These are phyloP conservation scores for Notolabrus celidotus DNA, from an alignment of 2,797 vertebrate species.

Conservation along the genomic window DNA sequence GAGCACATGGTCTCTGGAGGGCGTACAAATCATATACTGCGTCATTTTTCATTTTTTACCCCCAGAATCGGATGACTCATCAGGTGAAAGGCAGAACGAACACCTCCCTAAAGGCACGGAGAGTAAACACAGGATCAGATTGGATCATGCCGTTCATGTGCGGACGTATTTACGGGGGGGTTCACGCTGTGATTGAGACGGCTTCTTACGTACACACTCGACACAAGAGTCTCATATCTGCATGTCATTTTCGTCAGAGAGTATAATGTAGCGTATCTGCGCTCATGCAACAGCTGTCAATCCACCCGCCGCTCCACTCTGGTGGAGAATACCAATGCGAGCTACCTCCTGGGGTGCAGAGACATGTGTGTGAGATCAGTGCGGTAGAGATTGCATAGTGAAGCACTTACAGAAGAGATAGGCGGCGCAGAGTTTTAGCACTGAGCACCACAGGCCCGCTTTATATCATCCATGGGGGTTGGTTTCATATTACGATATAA, in stretches of 20 bases:
- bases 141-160: slow-evolving; percentile 26
- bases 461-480: slow-evolving; percentile 35
- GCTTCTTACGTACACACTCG: not conserved
- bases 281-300: slow-evolving; percentile 56
- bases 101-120: slow-evolving; percentile 21
- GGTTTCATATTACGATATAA: slow-evolving; percentile 55
- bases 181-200: slow-evolving; percentile 28
- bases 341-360: slow-evolving; percentile 21
- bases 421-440: not conserved
- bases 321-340: slow-evolving; percentile 23
- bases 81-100: slow-evolving; percentile 32
- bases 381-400: slow-evolving; percentile 11
- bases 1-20: slow-evolving; percentile 6
- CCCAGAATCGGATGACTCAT: slow-evolving; percentile 45
- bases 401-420: slow-evolving; percentile 15
- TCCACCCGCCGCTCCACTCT: slow-evolving; percentile 43
- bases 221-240: not conserved
- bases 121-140: slow-evolving; percentile 48
- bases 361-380: slow-evolving; percentile 15
- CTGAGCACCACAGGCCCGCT: slow-evolving; percentile 28
- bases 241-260: slow-evolving; percentile 28
- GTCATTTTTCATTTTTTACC: slow-evolving; percentile 13
- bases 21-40: slow-evolving; percentile 19
- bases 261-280: slow-evolving; percentile 31
- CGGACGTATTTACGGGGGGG: not conserved